Evolutionary conservation across 2,797 vertebrate species (phyloP).

Genomic region (Parambassis ranga): DNA sequence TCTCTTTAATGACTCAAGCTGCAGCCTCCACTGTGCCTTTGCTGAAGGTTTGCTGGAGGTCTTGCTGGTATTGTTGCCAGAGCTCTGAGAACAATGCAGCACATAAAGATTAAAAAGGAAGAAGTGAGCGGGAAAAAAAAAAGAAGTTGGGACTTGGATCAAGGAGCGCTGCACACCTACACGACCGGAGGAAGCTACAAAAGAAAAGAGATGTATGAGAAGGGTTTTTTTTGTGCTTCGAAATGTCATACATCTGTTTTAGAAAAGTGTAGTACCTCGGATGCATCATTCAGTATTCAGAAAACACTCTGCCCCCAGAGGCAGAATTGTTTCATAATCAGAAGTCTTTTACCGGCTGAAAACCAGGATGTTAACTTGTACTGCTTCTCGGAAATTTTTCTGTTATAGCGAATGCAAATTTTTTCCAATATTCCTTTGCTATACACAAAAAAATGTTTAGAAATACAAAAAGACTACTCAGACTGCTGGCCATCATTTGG

Average conservation of each 20-base stretch:
- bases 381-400: slow-evolving; percentile 16
- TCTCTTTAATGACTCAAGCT: slow-evolving; percentile 36
- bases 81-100: slow-evolving; percentile 36
- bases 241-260: slow-evolving; percentile 41
- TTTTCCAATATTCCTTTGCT: background rate
- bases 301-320: slow-evolving; percentile 37
- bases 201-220: background rate
- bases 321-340: slow-evolving; percentile 44
- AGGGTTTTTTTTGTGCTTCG: background rate
- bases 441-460: background rate
- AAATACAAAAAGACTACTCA: background rate
- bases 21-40: slow-evolving; percentile 11
- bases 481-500: background rate
- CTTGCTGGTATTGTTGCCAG: slow-evolving; percentile 29
- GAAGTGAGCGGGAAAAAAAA: slow-evolving; percentile 6
- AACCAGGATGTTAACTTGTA: slow-evolving; percentile 6
- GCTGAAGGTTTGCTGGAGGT: slow-evolving; percentile 37
- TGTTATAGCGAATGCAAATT: slow-evolving; percentile 1
- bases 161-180: slow-evolving; percentile 52
- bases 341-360: slow-evolving; percentile 43
- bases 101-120: slow-evolving; percentile 25
- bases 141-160: slow-evolving; percentile 32
- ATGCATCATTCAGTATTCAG: slow-evolving; percentile 41
- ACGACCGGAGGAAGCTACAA: slow-evolving; percentile 27
- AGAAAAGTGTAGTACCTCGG: slow-evolving; percentile 10